Conservation (phyloP, 2,888 invertebrate species). For the Eudasyphora cyanicolor region DNA sequence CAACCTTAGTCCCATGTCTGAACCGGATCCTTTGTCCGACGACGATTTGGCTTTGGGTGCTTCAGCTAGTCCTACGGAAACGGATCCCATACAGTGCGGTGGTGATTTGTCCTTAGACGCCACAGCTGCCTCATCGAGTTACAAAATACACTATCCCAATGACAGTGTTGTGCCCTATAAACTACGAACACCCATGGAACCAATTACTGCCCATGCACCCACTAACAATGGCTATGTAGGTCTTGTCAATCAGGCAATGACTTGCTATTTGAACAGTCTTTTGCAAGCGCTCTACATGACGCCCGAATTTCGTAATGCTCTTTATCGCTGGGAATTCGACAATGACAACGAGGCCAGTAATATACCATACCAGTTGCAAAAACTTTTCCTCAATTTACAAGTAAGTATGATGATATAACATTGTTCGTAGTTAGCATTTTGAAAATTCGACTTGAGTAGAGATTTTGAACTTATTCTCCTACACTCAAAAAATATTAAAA, state of each 20-base stretch:
- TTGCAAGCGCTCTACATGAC: conserved; percentile 95
- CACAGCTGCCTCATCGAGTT: conserved; percentile 47
- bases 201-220: conserved; percentile 51
- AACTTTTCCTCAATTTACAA: conserved; percentile 91
- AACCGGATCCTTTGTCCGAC: conserved; percentile 75
- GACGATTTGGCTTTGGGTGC: conserved; percentile 79
- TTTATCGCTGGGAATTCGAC: conserved; percentile 91
- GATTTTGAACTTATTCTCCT: background rate
- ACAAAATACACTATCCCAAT: conserved; percentile 19
- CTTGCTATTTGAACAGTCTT: conserved; percentile 93
- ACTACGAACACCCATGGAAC: background rate
- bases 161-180: background rate
- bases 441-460: background rate
- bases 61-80: conserved; percentile 79
- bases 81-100: conserved; percentile 68
- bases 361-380: conserved; percentile 93
- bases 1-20: conserved; percentile 76
- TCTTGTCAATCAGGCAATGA: conserved; percentile 94
- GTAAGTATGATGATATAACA: no score
- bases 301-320: conserved; percentile 93
- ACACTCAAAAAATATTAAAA: no score
- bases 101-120: conserved; percentile 63
- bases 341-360: conserved; percentile 86
- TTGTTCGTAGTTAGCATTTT: background rate
- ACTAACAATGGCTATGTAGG: conserved; percentile 84